Conservation (phyloP, 2,113 vertebrate species). For the Rhinolophus sinicus region DNA sequence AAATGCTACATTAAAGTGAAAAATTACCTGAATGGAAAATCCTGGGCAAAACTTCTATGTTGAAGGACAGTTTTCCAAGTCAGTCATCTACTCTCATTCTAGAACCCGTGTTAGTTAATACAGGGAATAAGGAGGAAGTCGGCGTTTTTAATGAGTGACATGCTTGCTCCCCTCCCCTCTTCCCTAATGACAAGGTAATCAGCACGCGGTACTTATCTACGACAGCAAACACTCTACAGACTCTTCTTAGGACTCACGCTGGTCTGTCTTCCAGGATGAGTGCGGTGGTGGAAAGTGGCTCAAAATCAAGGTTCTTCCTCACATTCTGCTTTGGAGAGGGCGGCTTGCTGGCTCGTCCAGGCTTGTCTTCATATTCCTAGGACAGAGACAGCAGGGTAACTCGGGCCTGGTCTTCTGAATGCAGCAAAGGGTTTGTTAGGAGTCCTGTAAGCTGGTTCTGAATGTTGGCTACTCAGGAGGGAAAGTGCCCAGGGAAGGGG, state of each 20-base stretch:
- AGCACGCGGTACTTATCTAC: neutral
- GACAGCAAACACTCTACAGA: neutral
- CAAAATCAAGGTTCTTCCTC: slow-evolving; percentile 96
- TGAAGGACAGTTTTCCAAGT: neutral
- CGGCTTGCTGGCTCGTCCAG: slow-evolving; percentile 89
- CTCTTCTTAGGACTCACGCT: slow-evolving; percentile 88
- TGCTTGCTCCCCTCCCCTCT: neutral
- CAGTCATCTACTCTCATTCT: neutral
- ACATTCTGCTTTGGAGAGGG: slow-evolving; percentile 93
- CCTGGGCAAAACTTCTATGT: neutral
- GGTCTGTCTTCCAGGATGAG: slow-evolving; percentile 97
- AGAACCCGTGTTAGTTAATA: neutral
- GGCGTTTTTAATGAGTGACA: fast-evolving
- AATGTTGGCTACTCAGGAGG: neutral
- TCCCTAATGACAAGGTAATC: neutral
- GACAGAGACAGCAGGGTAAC: slow-evolving; percentile 48
- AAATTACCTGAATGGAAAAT: neutral
- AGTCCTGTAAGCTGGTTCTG: neutral
- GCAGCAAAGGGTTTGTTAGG: neutral
- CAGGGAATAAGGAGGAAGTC: fast-evolving
- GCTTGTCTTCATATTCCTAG: slow-evolving; percentile 98
- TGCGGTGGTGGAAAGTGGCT: slow-evolving; percentile 97
- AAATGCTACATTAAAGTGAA: neutral
- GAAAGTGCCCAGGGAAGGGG: neutral
- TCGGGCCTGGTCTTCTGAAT: neutral